Evolutionary conservation across 2,888 invertebrate genomes (phyloP).

Genomic region (Ophion ellenae): DNA sequence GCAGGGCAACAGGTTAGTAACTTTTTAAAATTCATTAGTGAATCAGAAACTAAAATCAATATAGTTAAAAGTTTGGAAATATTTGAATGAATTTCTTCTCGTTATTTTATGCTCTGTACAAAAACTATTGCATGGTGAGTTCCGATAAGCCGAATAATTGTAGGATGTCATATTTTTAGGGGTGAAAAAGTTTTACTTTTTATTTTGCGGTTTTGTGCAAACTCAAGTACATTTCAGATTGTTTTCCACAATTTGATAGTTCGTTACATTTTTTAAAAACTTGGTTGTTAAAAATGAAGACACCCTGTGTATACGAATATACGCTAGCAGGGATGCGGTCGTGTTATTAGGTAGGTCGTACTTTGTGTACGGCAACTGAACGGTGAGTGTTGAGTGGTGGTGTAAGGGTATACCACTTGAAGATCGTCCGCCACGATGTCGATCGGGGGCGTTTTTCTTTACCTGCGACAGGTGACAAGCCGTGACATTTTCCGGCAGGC

Average conservation of each 20-base stretch:
- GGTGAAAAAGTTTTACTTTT: too few relatives aligned
- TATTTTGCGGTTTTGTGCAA: too few relatives aligned
- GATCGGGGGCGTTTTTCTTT: conserved; percentile 56
- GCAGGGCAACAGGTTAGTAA: too few relatives aligned
- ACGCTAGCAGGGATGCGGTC: conserved; percentile 1
- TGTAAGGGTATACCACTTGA: conserved; percentile 41
- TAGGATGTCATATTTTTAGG: too few relatives aligned
- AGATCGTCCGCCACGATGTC: conserved; percentile 28
- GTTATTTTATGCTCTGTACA: too few relatives aligned
- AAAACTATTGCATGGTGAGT: too few relatives aligned
- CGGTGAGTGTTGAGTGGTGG: conserved; percentile 40
- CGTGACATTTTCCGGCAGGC: conserved; percentile 66
- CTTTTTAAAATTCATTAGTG: too few relatives aligned
- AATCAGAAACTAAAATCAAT: too few relatives aligned
- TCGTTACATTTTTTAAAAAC: neutral
- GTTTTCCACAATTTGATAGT: neutral
- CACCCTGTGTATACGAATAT: conserved; percentile 12
- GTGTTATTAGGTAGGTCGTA: conserved; percentile 67
- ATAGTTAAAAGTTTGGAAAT: too few relatives aligned
- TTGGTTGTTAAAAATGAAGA: neutral
- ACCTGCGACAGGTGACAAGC: conserved; percentile 71
- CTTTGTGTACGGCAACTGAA: conserved; percentile 46
- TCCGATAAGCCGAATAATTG: too few relatives aligned
- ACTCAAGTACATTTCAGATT: neutral
- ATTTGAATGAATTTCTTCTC: too few relatives aligned